Evolutionary conservation across 1,140 invertebrate species (phyloP).

Genomic region (Galendromus occidentalis): DNA sequence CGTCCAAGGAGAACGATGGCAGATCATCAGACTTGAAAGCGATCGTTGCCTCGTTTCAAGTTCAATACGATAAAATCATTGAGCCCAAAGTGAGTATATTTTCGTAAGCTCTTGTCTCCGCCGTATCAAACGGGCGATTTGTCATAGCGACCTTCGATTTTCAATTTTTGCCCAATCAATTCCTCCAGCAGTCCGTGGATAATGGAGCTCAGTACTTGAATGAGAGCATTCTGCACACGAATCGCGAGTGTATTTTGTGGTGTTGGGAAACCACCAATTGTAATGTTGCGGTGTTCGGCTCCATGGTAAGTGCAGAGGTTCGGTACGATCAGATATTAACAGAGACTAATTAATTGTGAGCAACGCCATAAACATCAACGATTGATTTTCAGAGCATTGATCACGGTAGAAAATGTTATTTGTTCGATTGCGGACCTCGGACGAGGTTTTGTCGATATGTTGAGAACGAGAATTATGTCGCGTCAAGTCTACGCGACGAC

Average conservation of each 20-base stretch:
- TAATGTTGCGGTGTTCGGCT: constrained; percentile 1
- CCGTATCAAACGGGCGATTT: too few relatives aligned
- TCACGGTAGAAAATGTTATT: not conserved
- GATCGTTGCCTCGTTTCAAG: too few relatives aligned
- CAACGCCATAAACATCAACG: too few relatives aligned
- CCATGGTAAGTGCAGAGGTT: not conserved
- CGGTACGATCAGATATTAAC: not conserved
- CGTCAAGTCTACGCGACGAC: not conserved
- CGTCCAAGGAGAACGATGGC: too few relatives aligned
- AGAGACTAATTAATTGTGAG: too few relatives aligned
- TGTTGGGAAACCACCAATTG: constrained; percentile 2
- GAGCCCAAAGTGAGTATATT: too few relatives aligned
- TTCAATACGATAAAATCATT: too few relatives aligned
- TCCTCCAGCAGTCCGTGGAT: not conserved
- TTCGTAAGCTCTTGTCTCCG: too few relatives aligned
- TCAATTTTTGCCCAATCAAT: too few relatives aligned
- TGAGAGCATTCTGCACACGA: not conserved
- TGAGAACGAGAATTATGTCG: not conserved
- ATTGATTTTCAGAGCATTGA: too few relatives aligned
- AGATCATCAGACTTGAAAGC: too few relatives aligned
- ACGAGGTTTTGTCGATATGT: not conserved
- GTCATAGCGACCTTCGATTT: too few relatives aligned
- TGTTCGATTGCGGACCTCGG: not conserved
- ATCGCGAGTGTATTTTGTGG: not conserved
- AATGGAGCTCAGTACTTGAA: constrained; percentile 2